phyloP scores from a whole-genome alignment of 2,888 invertebrate genomes.

The Orchesella flavescens region DNA sequence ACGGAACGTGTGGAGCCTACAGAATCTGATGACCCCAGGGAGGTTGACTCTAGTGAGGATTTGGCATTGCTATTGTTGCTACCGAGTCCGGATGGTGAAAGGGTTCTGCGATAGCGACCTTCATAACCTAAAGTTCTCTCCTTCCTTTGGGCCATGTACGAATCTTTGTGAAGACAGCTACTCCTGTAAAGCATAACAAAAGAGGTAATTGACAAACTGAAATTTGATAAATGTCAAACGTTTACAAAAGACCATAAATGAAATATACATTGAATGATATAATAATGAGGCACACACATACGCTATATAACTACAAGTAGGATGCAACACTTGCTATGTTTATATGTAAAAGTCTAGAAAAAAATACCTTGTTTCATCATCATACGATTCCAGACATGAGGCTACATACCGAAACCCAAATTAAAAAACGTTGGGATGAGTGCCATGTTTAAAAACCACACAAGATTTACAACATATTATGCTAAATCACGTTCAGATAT shows the following conservation, averaged over 20 bases:
- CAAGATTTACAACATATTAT: constrained; percentile 33
- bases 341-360: no score
- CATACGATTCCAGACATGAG: no score
- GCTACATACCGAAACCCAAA: no score
- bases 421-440: no score
- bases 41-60: constrained; percentile 45
- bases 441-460: constrained; percentile 12
- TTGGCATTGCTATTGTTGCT: constrained; percentile 61
- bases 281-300: no score
- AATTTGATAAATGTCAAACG: no score
- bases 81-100: constrained; percentile 77
- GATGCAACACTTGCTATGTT: no score
- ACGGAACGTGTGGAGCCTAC: constrained; percentile 40
- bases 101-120: constrained; percentile 84
- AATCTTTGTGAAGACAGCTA: constrained; percentile 86
- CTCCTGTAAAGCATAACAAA: constrained; percentile 73
- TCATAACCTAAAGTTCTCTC: constrained; percentile 82
- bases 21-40: constrained; percentile 50
- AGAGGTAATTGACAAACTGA: constrained; percentile 8
- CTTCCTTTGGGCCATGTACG: constrained; percentile 82
- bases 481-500: constrained; percentile 41
- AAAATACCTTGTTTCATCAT: no score
- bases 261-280: no score
- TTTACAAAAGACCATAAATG: no score
- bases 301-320: no score